Conservation (phyloP, 2,113 vertebrate genomes). For the Triplophysa dalaica region DNA sequence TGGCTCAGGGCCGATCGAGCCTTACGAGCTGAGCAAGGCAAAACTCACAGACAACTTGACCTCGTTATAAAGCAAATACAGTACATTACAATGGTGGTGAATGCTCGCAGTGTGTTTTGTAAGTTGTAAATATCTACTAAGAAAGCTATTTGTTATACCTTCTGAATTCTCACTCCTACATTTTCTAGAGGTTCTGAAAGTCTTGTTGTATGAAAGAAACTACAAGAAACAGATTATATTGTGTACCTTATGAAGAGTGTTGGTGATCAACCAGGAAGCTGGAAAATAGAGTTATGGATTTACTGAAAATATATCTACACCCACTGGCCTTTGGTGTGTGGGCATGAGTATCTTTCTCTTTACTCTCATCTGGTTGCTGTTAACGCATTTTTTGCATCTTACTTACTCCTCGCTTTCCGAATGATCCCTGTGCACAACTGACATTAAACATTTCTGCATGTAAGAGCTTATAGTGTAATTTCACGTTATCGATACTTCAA, state of each 20-base stretch:
- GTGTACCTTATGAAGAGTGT: constrained; percentile 9
- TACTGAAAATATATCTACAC: constrained; percentile 50
- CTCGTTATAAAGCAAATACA: not conserved
- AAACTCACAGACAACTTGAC: not conserved
- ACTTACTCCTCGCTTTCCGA: not conserved
- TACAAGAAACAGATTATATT: not conserved
- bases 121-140: not conserved
- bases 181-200: constrained; percentile 4
- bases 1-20: not conserved
- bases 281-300: constrained; percentile 38
- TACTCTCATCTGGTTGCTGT: constrained; percentile 30
- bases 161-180: not conserved
- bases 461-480: not conserved
- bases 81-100: not conserved
- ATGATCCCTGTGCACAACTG: not conserved
- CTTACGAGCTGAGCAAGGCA: not conserved
- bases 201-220: not conserved
- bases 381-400: constrained; percentile 17
- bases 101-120: not conserved
- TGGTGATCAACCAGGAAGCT: constrained; percentile 41
- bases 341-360: constrained; percentile 42
- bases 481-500: constrained; percentile 9
- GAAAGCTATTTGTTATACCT: not conserved
- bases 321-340: constrained; percentile 48
- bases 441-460: not conserved